These are phyloP conservation scores for Pocota personata DNA, from an alignment of 2,888 invertebrate species.

Conservation along the genomic window DNA sequence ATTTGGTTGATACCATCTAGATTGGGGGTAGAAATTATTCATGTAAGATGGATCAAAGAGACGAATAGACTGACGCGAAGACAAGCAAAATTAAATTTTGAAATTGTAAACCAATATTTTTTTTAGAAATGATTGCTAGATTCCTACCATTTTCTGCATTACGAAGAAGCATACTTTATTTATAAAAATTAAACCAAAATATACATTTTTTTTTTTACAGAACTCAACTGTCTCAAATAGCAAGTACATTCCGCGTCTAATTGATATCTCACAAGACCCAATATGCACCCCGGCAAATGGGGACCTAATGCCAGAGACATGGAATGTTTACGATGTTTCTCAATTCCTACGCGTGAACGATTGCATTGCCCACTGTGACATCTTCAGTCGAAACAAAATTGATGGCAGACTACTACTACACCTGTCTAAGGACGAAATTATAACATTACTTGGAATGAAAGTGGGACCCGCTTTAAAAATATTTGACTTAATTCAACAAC, in stretches of 20 bases:
- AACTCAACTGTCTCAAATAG: constrained; percentile 83
- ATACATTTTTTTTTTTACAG: constrained; percentile 58
- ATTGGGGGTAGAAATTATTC: too few relatives aligned
- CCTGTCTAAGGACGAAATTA: constrained; percentile 94
- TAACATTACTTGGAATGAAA: constrained; percentile 94
- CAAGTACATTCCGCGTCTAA: constrained; percentile 85
- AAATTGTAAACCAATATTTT: too few relatives aligned
- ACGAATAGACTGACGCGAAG: too few relatives aligned
- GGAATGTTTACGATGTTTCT: constrained; percentile 94
- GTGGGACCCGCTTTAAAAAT: constrained; percentile 97
- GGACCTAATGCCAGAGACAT: constrained; percentile 85
- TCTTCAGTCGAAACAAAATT: constrained; percentile 88
- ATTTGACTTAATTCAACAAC: constrained; percentile 94
- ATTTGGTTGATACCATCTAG: too few relatives aligned
- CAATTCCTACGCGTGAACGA: constrained; percentile 96
- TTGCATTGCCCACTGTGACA: constrained; percentile 88
- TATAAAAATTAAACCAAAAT: background rate
- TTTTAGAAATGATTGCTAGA: too few relatives aligned
- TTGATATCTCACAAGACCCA: constrained; percentile 78
- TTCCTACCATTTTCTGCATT: too few relatives aligned
- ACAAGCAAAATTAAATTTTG: too few relatives aligned
- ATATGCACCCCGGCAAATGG: constrained; percentile 48
- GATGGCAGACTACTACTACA: constrained; percentile 91
- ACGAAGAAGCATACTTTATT: too few relatives aligned
- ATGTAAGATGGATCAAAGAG: too few relatives aligned